Evolutionary conservation across 2,888 invertebrate genomes (phyloP).

Genomic region (Danaus chrysippus): DNA sequence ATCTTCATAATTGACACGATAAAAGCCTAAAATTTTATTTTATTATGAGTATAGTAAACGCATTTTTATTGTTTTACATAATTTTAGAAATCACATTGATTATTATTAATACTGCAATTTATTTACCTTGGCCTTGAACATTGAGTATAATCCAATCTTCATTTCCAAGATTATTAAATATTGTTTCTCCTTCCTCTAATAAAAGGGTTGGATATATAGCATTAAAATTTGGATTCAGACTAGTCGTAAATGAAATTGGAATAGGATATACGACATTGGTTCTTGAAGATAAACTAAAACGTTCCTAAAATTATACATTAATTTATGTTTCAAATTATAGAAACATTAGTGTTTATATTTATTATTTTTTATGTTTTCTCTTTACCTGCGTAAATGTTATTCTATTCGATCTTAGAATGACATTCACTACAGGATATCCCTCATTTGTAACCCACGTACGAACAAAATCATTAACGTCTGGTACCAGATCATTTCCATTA

Average conservation of each 20-base stretch:
- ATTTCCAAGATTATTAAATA: constrained; percentile 37
- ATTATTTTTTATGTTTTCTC: background rate
- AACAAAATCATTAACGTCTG: constrained; percentile 44
- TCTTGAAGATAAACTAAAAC: constrained; percentile 45
- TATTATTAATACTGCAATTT: background rate
- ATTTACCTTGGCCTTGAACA: constrained; percentile 65
- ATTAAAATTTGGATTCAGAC: constrained; percentile 53
- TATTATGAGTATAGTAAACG: background rate
- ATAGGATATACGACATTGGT: constrained; percentile 41
- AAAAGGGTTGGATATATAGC: constrained; percentile 47
- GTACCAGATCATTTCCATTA: constrained; percentile 32
- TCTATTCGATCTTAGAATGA: constrained; percentile 46
- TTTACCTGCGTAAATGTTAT: constrained; percentile 56
- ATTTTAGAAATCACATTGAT: too few species aligned
- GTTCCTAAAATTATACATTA: constrained; percentile 42
- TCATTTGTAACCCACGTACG: constrained; percentile 47
- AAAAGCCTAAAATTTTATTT: constrained; percentile 66
- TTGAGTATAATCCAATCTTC: constrained; percentile 65
- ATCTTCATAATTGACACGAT: constrained; percentile 84
- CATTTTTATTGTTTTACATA: background rate
- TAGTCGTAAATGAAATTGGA: constrained; percentile 74
- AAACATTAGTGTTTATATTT: background rate
- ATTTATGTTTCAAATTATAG: too few species aligned
- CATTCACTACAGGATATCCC: constrained; percentile 58
- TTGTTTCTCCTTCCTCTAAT: constrained; percentile 31